Evolutionary conservation across 1,140 invertebrate species (phyloP).

Genomic region (Eciton burchellii): DNA sequence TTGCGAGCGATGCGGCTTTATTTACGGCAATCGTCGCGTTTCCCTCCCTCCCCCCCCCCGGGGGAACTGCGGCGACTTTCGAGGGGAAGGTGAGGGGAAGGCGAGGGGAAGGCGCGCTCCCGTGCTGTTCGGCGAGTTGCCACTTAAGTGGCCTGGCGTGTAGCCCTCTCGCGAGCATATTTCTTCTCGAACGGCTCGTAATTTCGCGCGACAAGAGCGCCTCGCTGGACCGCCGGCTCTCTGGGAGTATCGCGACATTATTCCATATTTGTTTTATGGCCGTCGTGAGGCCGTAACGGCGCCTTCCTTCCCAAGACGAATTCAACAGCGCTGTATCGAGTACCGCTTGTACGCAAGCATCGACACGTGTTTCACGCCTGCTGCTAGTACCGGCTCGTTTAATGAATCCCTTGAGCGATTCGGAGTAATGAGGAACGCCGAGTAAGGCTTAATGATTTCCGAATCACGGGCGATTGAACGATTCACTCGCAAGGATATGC

Average conservation of each 20-base stretch:
- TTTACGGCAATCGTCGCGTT: constrained; percentile 53
- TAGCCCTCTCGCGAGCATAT: constrained; percentile 28
- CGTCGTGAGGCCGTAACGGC: constrained; percentile 12
- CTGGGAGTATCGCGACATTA: constrained; percentile 37
- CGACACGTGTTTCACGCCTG: too few relatives aligned
- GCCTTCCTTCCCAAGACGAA: not conserved
- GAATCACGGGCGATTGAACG: not conserved
- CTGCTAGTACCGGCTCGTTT: too few relatives aligned
- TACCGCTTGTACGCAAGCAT: too few relatives aligned
- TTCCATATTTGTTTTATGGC: constrained; percentile 58
- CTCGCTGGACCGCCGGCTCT: constrained; percentile 3
- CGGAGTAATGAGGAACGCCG: too few relatives aligned
- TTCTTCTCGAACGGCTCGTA: constrained; percentile 55
- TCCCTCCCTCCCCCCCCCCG: not conserved
- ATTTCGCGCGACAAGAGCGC: constrained; percentile 51
- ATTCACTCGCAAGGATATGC: too few relatives aligned
- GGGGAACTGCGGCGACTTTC: too few relatives aligned
- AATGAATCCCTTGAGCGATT: too few relatives aligned
- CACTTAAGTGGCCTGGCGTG: constrained; percentile 31
- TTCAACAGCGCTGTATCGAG: not conserved
- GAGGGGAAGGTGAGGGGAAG: too few relatives aligned
- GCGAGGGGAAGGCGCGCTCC: constrained; percentile 8
- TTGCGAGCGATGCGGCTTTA: constrained; percentile 70
- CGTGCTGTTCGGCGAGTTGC: constrained; percentile 42
- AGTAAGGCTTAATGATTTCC: not conserved